phyloP scores from a whole-genome alignment of 2,113 vertebrate species.

The Gila orcuttii region DNA sequence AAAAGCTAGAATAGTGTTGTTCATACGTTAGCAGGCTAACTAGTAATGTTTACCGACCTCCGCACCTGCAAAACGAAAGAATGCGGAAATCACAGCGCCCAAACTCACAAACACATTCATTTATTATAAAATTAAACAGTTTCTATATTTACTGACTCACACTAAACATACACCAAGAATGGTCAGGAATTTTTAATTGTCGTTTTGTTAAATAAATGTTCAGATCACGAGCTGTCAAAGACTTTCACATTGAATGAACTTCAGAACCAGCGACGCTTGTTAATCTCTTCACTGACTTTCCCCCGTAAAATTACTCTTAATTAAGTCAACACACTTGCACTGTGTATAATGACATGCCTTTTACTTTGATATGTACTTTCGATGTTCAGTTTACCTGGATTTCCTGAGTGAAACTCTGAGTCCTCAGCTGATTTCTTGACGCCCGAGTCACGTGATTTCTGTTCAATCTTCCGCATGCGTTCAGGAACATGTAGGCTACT shows the following conservation, averaged over 20 bases:
- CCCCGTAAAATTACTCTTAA: neutral
- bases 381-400: slow-evolving; percentile 40
- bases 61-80: slow-evolving; percentile 26
- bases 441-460: slow-evolving; percentile 35
- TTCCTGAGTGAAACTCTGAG: slow-evolving; percentile 11
- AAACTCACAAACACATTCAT: neutral
- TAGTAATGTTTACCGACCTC: neutral
- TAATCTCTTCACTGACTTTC: neutral
- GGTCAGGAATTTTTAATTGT: neutral
- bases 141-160: neutral
- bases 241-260: neutral
- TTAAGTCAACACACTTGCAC: neutral
- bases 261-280: neutral
- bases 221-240: neutral
- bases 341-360: neutral
- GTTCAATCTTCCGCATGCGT: neutral
- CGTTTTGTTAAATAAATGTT: neutral
- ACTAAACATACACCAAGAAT: neutral
- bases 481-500: neutral
- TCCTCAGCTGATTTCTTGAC: slow-evolving; percentile 42
- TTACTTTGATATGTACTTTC: neutral
- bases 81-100: slow-evolving; percentile 35
- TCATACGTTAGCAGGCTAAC: neutral
- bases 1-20: neutral
- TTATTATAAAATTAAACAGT: neutral